Conservation (phyloP, 2,113 vertebrate genomes). For the Antechinus stuartii region DNA sequence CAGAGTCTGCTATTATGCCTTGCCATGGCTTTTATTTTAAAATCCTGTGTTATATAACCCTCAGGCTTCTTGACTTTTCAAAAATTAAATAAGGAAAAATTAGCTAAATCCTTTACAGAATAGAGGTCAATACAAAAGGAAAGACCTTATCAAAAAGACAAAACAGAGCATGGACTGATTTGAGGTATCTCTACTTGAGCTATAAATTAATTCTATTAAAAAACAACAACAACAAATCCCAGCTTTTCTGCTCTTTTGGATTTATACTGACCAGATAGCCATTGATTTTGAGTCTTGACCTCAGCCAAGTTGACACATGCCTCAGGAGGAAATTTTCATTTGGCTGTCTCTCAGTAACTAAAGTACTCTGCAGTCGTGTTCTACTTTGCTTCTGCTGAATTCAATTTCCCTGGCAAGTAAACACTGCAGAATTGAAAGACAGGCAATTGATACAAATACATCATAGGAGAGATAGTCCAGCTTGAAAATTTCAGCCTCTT, state of each 20-base stretch:
- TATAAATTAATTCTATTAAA: neutral
- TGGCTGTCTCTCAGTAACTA: conserved; percentile 39
- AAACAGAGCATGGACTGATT: neutral
- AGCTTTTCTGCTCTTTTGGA: conserved; percentile 39
- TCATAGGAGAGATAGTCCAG: neutral
- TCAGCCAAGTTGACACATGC: conserved; percentile 29
- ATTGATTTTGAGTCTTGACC: conserved; percentile 50
- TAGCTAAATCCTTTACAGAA: neutral
- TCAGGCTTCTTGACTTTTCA: neutral
- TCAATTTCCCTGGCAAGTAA: conserved; percentile 41
- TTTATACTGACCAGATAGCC: conserved; percentile 16
- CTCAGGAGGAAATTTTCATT: conserved; percentile 43
- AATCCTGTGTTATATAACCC: neutral
- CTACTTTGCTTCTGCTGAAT: conserved; percentile 54
- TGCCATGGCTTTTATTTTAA: neutral
- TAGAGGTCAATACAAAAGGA: neutral
- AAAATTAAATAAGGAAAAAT: neutral
- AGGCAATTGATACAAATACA: neutral
- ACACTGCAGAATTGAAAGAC: conserved; percentile 4
- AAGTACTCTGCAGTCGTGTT: conserved; percentile 56
- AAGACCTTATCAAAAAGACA: neutral
- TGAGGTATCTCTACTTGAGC: conserved; percentile 1
- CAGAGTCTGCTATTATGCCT: neutral
- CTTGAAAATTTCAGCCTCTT: neutral
- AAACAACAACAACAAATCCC: conserved; percentile 22